Conservation (phyloP, 2,797 vertebrate genomes). For the Sebastes baramenuke region DNA sequence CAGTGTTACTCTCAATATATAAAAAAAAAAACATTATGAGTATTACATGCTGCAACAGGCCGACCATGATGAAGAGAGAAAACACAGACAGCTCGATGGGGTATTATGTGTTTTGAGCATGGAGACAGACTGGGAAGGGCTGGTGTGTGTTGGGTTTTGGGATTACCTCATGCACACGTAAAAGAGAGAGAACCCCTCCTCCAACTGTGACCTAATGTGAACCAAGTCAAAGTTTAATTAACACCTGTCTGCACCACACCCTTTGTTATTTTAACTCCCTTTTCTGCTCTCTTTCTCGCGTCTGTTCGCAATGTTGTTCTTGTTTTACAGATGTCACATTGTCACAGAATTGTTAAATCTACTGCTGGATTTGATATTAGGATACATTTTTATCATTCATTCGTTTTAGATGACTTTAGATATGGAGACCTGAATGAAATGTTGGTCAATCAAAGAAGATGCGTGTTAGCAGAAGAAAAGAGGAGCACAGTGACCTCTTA, state of each 20-base stretch:
- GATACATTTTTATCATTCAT: neutral
- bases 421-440: neutral
- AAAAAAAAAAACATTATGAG: neutral
- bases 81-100: conserved; percentile 38
- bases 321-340: conserved; percentile 37
- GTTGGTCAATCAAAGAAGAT: neutral
- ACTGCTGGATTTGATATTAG: neutral
- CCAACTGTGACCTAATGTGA: conserved; percentile 60
- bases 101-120: conserved; percentile 44
- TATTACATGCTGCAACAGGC: conserved; percentile 7
- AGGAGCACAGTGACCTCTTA: conserved; percentile 5
- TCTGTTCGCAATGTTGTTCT: conserved; percentile 37
- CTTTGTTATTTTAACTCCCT: conserved; percentile 42
- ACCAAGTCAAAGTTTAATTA: conserved; percentile 71
- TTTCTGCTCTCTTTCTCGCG: conserved; percentile 16
- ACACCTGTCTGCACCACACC: conserved; percentile 54
- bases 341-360: conserved; percentile 16
- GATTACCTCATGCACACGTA: conserved; percentile 73
- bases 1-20: neutral
- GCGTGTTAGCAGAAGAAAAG: neutral
- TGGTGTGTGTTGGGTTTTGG: conserved; percentile 56
- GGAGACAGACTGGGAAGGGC: conserved; percentile 61
- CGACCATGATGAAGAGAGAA: conserved; percentile 15
- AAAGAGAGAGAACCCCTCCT: conserved; percentile 46
- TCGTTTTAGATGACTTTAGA: neutral